phyloP scores from a whole-genome alignment of 2,797 vertebrate genomes.

The Cygnus olor region DNA sequence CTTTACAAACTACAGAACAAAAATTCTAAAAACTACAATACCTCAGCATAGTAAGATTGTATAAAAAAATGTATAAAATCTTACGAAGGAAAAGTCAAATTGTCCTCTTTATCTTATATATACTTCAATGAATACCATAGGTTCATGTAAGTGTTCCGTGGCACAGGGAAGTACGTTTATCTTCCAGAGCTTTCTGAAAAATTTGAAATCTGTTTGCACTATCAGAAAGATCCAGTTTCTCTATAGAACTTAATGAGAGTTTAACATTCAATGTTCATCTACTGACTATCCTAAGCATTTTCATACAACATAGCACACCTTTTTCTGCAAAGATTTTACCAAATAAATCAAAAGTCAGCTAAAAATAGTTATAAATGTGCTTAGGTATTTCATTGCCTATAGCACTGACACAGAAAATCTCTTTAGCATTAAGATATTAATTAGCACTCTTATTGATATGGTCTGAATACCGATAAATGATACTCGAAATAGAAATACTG shows the following conservation, averaged over 20 bases:
- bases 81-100: not conserved
- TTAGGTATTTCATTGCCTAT: not conserved
- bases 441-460: no score
- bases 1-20: not conserved
- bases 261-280: not conserved
- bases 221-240: not conserved
- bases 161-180: not conserved
- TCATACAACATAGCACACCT: not conserved
- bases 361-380: not conserved
- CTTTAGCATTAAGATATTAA: not conserved
- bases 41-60: not conserved
- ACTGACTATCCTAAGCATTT: not conserved
- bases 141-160: not conserved
- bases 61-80: not conserved
- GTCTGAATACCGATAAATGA: not conserved
- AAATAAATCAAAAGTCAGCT: not conserved
- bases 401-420: not conserved
- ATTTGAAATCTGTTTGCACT: not conserved
- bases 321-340: not conserved
- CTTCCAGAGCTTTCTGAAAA: not conserved
- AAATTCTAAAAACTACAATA: fast-evolving
- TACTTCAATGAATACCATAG: not conserved
- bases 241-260: not conserved
- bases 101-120: not conserved
- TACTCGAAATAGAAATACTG: not conserved